Evolutionary conservation across 53 echinoderm and acorn worm species (phyloP).

Genomic region (Pentamera pediparva): DNA sequence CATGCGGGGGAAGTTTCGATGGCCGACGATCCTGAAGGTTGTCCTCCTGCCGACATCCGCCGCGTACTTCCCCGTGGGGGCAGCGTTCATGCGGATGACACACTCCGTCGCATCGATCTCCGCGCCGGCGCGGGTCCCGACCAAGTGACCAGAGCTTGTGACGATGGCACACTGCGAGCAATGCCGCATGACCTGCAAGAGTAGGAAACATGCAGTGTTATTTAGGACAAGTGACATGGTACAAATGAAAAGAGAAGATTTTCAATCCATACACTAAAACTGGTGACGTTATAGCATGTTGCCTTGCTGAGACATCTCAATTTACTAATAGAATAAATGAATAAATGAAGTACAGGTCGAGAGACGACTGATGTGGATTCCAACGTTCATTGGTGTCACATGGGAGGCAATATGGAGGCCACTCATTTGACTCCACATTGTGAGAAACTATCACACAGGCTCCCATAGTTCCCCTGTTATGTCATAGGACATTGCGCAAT

Average conservation of each 20-base stretch:
- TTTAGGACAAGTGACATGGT: background rate
- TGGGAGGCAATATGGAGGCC: no score
- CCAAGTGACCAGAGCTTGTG: slow-evolving; percentile 87
- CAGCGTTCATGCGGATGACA: slow-evolving; percentile 92
- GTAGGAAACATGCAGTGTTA: background rate
- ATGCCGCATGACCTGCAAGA: slow-evolving; percentile 8
- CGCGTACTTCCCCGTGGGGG: slow-evolving; percentile 65
- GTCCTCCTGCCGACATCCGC: slow-evolving; percentile 71
- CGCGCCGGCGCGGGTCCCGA: slow-evolving; percentile 65
- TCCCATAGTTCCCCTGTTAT: no score
- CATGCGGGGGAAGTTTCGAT: slow-evolving; percentile 86
- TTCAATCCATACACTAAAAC: background rate
- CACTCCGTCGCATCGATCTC: slow-evolving; percentile 74
- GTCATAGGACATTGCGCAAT: no score
- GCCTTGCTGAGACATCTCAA: no score
- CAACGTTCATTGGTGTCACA: no score
- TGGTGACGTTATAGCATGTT: no score
- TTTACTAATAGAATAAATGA: no score
- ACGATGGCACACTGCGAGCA: slow-evolving; percentile 76
- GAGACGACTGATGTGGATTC: no score
- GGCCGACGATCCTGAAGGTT: slow-evolving; percentile 78
- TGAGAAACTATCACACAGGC: no score
- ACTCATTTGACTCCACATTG: no score
- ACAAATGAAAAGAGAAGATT: background rate
- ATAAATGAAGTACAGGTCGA: no score